A percentile compares a stretch with the other conserved stretches of the same genome.
These are phyloP conservation scores for Sesia bembeciformis DNA, from an alignment of 2,888 invertebrate genomes.

Conservation along the genomic window DNA sequence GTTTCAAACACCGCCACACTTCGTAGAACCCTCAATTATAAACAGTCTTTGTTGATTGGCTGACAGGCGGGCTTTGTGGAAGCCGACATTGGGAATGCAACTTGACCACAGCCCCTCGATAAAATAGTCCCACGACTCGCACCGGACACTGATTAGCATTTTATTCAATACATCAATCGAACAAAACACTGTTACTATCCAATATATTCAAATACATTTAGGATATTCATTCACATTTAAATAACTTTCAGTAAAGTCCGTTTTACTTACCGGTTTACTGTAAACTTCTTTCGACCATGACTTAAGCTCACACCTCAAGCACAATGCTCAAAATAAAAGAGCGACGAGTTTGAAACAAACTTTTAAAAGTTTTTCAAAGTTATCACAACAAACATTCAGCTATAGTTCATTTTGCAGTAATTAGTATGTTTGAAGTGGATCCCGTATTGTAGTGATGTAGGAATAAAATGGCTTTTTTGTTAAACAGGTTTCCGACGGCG, in stretches of 20 bases:
- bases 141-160: conserved; percentile 18
- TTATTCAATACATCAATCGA: conserved; percentile 9
- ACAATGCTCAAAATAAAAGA: conserved; percentile 20
- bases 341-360: conserved; percentile 45
- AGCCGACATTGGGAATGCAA: conserved; percentile 16
- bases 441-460: conserved; percentile 25
- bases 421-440: conserved; percentile 18
- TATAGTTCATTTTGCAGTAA: background rate
- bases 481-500: conserved; percentile 49
- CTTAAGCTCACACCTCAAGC: conserved; percentile 39
- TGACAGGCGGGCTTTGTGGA: conserved; percentile 12
- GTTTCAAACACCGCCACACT: conserved; percentile 27
- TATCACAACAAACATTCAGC: conserved; percentile 16
- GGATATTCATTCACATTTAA: background rate
- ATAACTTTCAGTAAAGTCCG: conserved; percentile 42
- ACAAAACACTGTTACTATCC: conserved; percentile 7
- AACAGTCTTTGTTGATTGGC: conserved; percentile 33
- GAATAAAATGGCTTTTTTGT: conserved; percentile 29
- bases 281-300: conserved; percentile 56
- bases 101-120: conserved; percentile 12
- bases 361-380: conserved; percentile 50
- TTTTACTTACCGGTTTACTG: conserved; percentile 68
- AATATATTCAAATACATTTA: conserved; percentile 20
- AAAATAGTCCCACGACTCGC: conserved; percentile 6
- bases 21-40: conserved; percentile 43